phyloP scores from a whole-genome alignment of 2,797 vertebrate species.

The Halcyon badia region DNA sequence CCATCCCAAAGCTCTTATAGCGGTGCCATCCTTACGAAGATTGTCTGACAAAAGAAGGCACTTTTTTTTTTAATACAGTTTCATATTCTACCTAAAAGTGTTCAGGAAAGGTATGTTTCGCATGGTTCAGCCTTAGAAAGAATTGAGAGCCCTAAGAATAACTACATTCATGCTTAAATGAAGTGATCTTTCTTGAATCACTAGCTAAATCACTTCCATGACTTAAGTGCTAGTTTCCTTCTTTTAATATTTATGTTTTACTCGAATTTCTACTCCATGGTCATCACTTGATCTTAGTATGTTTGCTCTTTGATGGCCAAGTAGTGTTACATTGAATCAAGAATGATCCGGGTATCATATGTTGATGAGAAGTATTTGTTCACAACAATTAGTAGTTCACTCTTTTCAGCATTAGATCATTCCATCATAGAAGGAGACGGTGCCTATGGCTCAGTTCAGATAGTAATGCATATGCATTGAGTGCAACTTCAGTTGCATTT shows the following conservation, averaged over 20 bases:
- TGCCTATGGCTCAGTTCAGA: not conserved
- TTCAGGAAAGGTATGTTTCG: not conserved
- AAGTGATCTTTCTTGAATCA: not conserved
- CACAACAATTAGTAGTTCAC: not conserved
- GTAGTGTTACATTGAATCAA: not conserved
- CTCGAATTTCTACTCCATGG: not conserved
- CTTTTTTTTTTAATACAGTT: not conserved
- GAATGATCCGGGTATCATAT: not conserved
- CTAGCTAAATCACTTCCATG: not conserved
- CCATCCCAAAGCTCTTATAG: not conserved
- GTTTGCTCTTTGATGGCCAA: not conserved
- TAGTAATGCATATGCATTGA: rapidly evolving
- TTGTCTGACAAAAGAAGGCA: not conserved
- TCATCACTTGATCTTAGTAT: not conserved
- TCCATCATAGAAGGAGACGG: not conserved
- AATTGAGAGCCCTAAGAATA: not conserved
- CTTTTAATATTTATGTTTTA: not conserved
- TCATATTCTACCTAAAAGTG: not conserved
- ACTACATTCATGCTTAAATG: not conserved
- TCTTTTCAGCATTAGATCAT: not conserved
- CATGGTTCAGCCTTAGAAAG: not conserved
- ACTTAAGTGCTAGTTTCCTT: not conserved
- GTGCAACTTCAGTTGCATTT: not conserved
- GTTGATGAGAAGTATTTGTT: not conserved
- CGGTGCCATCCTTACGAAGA: not conserved